Base-by-base conservation (phyloP, 2,113 vertebrate species). In the Lepus americanus region DNA sequence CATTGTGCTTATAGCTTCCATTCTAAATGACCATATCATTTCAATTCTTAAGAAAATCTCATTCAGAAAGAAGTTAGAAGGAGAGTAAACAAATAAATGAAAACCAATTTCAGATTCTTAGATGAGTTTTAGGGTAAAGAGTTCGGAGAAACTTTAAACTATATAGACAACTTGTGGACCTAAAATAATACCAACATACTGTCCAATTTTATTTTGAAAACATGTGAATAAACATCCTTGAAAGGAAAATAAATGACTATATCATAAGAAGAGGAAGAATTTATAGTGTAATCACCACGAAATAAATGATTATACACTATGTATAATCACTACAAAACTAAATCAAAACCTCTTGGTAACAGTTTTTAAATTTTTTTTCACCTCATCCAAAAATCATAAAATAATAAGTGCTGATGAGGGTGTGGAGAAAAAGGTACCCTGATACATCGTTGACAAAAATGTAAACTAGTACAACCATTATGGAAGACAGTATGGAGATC, bases 201-300 rank as follows among this genome's bases (percentile, higher is more conserved):
- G 22, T 61, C 77, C 22, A 20, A 66, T 72, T 88, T 95, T 95
- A 73, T 66, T 94, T 49, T 76, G 76, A 96, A 96, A 79, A 39
- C 66, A 85, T 59, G 91, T 93, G 55, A 93, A 67, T 51, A 33
- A 92, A 74, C 49, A n/a, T 49, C 23, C 59, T 69, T 55, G 27
- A 36, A 51, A 92, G 53, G n/a, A 59, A 94, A 96, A 76, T 49
- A 78, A 88, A 88, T 51, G 22, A 49, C n/a, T 59, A 53, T 3
- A 63, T 7, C 61, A 69, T 25, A 66, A 44, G 87, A 4, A 29
- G 14, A 80, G 22, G 59, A 36, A 76, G 22, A 39, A 53, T 79
- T 91, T 86, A 88, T 29, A 74, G 61, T 67, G 12, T 44, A 44
- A 44, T 44, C 44, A 44, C 44, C 7, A 44, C 44, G 6, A 44